phyloP scores from a whole-genome alignment of 2,888 invertebrate genomes.

The Drosophila niveifrons region DNA sequence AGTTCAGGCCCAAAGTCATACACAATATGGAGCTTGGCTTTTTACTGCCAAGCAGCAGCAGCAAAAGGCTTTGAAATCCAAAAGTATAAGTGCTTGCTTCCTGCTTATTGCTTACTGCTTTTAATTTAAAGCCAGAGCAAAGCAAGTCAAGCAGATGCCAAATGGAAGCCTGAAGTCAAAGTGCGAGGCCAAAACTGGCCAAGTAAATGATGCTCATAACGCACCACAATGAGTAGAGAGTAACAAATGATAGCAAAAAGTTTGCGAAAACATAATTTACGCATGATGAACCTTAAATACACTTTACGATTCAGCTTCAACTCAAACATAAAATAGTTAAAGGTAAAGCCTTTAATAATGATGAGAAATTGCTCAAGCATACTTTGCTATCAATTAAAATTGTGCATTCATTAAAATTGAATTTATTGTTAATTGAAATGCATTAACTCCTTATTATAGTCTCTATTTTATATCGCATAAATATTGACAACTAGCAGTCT shows the following conservation, averaged over 20 bases:
- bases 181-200: slow-evolving; percentile 45
- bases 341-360: neutral
- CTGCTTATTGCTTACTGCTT: slow-evolving; percentile 8
- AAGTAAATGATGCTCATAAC: slow-evolving; percentile 45
- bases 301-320: neutral
- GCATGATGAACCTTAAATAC: slow-evolving; percentile 13
- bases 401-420: no score
- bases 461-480: no score
- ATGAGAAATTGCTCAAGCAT: no score
- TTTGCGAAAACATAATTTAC: neutral
- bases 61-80: slow-evolving; percentile 27
- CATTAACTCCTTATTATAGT: no score
- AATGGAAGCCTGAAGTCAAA: slow-evolving; percentile 47
- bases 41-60: neutral
- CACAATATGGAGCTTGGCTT: slow-evolving; percentile 42
- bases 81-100: slow-evolving; percentile 3
- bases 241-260: slow-evolving; percentile 7
- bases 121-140: slow-evolving; percentile 45
- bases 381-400: no score
- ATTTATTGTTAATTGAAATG: no score
- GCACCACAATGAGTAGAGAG: slow-evolving; percentile 8
- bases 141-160: slow-evolving; percentile 31
- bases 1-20: slow-evolving; percentile 14
- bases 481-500: no score
- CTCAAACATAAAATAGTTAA: neutral